Base-by-base conservation (phyloP, 2,888 invertebrate genomes). In the Idaea biselata region DNA sequence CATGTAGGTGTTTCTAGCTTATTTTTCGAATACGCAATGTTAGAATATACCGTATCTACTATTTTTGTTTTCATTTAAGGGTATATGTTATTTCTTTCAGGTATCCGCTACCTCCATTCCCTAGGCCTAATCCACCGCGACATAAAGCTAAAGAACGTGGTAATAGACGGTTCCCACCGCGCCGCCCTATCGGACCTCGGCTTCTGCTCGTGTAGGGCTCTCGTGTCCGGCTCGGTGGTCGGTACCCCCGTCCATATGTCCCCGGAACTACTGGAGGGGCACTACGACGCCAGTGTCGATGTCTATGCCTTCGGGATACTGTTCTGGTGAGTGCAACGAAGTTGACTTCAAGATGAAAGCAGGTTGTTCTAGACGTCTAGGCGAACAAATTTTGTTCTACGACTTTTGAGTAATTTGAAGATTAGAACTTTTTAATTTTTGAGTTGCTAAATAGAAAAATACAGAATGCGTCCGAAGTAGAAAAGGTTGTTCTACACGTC, bases 161-260 rank as follows among this genome's bases (percentile, higher is more conserved):
- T 98, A 83, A 89, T 98, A 70, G 97, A 97, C 87, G 85, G 84
- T 0, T 78, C 91, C 0, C 94, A 95, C 77, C 93, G 97, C 58
- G 97, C 96, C 0, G 95, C 97, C 78, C 91, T 98, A 16, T 97
- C 97, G 0, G 97, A 98, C 90, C 94, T 98, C 25, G 97, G 97
- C 0, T 98, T 98, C 91, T 97, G 97, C 80, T 96, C 97, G 68
- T 97, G 97, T 1, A 97, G 96, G 81, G 97, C 97, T 0, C 97
- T 97, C 94, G 96, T 98, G 94, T 97, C 96, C 0, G 97, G 97
- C 53, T 97, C 97, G 68, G 95, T 97, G 66, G 97, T 97, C 25
- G 97, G 96, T 58, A 96, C 96, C 4, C 98, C 97, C 0, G 96
- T 97, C 64, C 97, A 98, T 84, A 97, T 98, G 97, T 97, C 97